Conservation (phyloP, 2,888 invertebrate genomes). For the Autographa gamma region DNA sequence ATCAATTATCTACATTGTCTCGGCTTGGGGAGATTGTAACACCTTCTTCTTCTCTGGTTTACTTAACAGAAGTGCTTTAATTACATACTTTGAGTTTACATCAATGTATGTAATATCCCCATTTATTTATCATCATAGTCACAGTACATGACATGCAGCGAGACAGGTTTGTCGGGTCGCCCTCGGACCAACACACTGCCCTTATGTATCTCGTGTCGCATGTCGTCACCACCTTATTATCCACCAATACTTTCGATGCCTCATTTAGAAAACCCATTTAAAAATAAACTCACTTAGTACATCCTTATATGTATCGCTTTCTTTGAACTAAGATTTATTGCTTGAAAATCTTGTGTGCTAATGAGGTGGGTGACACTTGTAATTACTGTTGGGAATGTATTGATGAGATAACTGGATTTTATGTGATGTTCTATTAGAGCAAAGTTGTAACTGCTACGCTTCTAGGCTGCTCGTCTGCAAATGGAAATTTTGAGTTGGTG, state of each 20-base stretch:
- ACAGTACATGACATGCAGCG: slow-evolving; percentile 64
- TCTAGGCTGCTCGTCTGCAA: no score
- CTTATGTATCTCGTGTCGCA: slow-evolving; percentile 68
- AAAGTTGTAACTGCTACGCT: no score
- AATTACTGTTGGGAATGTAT: not conserved
- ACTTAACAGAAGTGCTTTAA: no score
- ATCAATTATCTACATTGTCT: no score
- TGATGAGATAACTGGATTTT: not conserved
- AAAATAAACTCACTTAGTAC: slow-evolving; percentile 43
- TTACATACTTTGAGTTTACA: no score
- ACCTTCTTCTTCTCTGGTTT: no score
- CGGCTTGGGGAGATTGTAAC: no score
- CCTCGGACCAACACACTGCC: slow-evolving; percentile 70
- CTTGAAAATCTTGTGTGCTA: not conserved
- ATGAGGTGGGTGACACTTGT: not conserved
- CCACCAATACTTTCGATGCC: slow-evolving; percentile 58
- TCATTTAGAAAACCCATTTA: slow-evolving; percentile 58
- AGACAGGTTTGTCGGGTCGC: slow-evolving; percentile 81
- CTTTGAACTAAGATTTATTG: slow-evolving; percentile 46
- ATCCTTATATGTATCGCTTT: slow-evolving; percentile 16
- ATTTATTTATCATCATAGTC: slow-evolving; percentile 51
- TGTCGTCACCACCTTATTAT: slow-evolving; percentile 53
- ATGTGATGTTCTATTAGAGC: not conserved
- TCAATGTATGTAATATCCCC: no score
- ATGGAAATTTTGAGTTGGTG: not conserved